Base-by-base conservation (phyloP, 35 echinoderm and acorn worm species). In the Chiridota heheva region DNA sequence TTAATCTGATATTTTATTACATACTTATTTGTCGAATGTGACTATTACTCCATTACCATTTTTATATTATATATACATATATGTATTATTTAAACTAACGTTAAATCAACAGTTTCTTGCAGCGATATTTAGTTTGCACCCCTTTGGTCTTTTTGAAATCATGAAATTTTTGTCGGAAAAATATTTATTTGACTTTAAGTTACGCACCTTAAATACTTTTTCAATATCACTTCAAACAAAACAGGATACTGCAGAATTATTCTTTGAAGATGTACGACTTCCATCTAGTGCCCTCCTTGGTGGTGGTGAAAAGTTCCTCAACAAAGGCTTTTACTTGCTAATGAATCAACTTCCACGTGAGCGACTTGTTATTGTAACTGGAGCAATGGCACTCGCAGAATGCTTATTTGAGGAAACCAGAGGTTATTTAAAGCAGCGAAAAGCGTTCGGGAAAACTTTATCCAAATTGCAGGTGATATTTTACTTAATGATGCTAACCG, bases 261-360 rank as follows among this genome's bases (percentile, higher is more conserved):
- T 82, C 44, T 89, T 89, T 72, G 77, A 89, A 73, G 86, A 89
- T 82, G 86, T 89, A 2, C 64, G 86, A 42, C 68, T 89, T 15
- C 86, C 86, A 31, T 46, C 66, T 33, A 65, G 67, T 75, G 78
- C 78, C 0, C 42, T 89, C 37, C 36, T 89, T 48, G 86, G 86
- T 1, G n/a, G n/a, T n/a, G n/a, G n/a, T n/a, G n/a, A n/a, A n/a
- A n/a, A n/a, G n/a, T 29, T 42, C 26, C 70, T 77, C 40, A 89
- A 89, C 44, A 44, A 72, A 61, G 86, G 86, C 1, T 89, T 89
- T 59, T 89, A 82, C 41, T 78, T 61, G 32, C 58, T 89, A 29
- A 89, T 89, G 86, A 82, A 89, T 17, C 76, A 89, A 34, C 60
- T 89, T 18, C 86, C 86, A 62, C 12, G 77, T 13, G 86, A 89